Conservation (phyloP, 1,140 invertebrate species). For the Epicauta chinensis region DNA sequence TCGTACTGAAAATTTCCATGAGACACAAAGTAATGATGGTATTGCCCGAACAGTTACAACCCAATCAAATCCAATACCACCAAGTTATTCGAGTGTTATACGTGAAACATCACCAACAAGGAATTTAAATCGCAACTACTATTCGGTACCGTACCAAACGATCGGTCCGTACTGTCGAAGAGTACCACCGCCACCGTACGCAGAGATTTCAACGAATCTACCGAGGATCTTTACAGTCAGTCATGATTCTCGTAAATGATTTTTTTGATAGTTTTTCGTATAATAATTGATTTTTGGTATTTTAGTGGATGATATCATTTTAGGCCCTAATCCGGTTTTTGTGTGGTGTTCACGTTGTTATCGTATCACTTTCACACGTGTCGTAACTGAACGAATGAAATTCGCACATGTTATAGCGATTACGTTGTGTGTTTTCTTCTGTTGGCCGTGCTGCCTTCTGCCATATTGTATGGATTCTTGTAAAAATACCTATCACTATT, state of each 20-base stretch:
- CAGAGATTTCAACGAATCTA: slow-evolving; percentile 18
- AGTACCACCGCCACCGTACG: slow-evolving; percentile 34
- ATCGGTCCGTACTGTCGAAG: slow-evolving; percentile 19
- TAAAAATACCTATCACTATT: slow-evolving; percentile 44
- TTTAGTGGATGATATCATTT: slow-evolving; percentile 28
- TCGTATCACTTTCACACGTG: slow-evolving; percentile 33
- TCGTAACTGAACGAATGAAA: slow-evolving; percentile 29
- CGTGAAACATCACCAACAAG: slow-evolving; percentile 20
- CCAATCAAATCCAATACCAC: slow-evolving; percentile 17
- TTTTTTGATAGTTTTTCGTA: no score
- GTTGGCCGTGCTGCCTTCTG: slow-evolving; percentile 45
- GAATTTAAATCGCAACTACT: slow-evolving; percentile 1
- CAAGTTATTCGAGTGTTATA: slow-evolving; percentile 34
- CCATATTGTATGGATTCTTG: slow-evolving; percentile 45
- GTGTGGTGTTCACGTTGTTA: slow-evolving; percentile 41
- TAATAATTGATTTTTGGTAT: slow-evolving; percentile 1
- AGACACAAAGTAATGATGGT: no score
- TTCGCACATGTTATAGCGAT: slow-evolving; percentile 39
- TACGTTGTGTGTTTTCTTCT: slow-evolving; percentile 36
- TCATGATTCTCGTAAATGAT: slow-evolving; percentile 3
- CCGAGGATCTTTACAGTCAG: background rate
- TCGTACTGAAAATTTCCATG: no score
- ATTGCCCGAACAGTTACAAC: no score
- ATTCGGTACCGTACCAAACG: background rate
- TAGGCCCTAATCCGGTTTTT: slow-evolving; percentile 37